Conservation (phyloP, 35 echinoderm and acorn worm genomes). For the Diadema setosum region DNA sequence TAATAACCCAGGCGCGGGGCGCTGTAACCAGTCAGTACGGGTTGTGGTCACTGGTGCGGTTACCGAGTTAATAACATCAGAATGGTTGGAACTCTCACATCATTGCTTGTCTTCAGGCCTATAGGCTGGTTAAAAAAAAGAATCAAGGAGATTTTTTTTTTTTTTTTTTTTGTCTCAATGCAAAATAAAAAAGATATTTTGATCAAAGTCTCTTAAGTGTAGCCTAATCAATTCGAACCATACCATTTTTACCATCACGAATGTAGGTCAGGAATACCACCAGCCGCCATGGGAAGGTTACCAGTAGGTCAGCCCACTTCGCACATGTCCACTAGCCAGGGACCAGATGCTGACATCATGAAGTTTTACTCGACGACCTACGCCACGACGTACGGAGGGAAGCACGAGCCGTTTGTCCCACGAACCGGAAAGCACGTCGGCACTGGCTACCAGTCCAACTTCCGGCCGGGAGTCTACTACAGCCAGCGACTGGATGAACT, state of each 20-base stretch:
- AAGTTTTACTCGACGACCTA: conserved; percentile 95
- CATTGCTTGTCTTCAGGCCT: too few species aligned
- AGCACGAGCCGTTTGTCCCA: conserved; percentile 60
- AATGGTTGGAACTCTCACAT: too few species aligned
- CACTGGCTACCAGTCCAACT: conserved; percentile 96
- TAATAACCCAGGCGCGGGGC: too few species aligned
- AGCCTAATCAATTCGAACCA: too few species aligned
- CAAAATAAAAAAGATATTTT: too few species aligned
- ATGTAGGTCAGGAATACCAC: not conserved
- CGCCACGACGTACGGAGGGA: conserved; percentile 52
- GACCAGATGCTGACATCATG: conserved; percentile 94
- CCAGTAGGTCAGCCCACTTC: conserved; percentile 77
- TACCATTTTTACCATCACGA: not conserved
- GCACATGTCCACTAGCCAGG: conserved; percentile 83
- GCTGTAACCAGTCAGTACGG: too few species aligned
- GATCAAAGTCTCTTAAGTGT: too few species aligned
- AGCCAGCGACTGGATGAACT: conserved; percentile 73
- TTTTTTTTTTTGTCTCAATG: too few species aligned
- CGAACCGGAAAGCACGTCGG: conserved; percentile 87
- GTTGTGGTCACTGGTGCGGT: too few species aligned
- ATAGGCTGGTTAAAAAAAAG: too few species aligned
- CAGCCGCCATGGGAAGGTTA: conserved; percentile 50
- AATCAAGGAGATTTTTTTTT: too few species aligned
- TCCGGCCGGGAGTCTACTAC: conserved; percentile 97
- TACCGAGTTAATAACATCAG: too few species aligned